Evolutionary conservation across 1,140 invertebrate genomes (phyloP).

Genomic region (Drosophila simulans): DNA sequence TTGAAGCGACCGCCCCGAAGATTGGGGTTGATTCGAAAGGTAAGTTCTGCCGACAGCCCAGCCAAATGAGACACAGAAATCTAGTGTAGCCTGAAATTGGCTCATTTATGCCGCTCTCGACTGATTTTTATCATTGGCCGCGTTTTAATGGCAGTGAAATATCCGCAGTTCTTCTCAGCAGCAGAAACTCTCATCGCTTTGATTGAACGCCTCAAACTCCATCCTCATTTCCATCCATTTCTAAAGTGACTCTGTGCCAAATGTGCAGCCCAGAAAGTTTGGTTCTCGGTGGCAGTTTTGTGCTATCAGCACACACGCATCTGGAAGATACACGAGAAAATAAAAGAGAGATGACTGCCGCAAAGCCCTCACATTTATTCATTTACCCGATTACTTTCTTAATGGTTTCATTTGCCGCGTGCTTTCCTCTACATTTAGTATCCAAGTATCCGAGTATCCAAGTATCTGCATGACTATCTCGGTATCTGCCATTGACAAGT

Average conservation of each 20-base stretch:
- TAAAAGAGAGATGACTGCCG: background rate
- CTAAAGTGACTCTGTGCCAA: slow-evolving; percentile 50
- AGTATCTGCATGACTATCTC: slow-evolving; percentile 30
- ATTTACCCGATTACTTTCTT: slow-evolving; percentile 25
- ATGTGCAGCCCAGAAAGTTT: slow-evolving; percentile 73
- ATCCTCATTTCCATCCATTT: too few species aligned
- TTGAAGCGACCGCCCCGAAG: slow-evolving; percentile 34
- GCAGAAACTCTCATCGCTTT: background rate
- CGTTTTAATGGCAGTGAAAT: slow-evolving; percentile 36
- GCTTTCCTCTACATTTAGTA: slow-evolving; percentile 37
- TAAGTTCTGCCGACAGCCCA: slow-evolving; percentile 5
- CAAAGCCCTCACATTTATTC: slow-evolving; percentile 22
- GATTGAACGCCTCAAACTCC: slow-evolving; percentile 15
- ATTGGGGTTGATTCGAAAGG: slow-evolving; percentile 5
- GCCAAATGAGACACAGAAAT: slow-evolving; percentile 51
- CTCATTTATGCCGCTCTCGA: slow-evolving; percentile 53
- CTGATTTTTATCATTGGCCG: slow-evolving; percentile 37
- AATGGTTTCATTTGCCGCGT: slow-evolving; percentile 18
- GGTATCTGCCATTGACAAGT: slow-evolving; percentile 58
- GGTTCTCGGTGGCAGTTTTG: slow-evolving; percentile 40
- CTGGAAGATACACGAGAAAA: background rate
- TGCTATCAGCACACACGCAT: slow-evolving; percentile 42
- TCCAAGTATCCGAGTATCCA: background rate
- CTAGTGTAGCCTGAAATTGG: slow-evolving; percentile 71
- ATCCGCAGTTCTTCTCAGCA: background rate